phyloP scores from a whole-genome alignment of 64 coral and sea anemone genomes.

The Montipora cactus region DNA sequence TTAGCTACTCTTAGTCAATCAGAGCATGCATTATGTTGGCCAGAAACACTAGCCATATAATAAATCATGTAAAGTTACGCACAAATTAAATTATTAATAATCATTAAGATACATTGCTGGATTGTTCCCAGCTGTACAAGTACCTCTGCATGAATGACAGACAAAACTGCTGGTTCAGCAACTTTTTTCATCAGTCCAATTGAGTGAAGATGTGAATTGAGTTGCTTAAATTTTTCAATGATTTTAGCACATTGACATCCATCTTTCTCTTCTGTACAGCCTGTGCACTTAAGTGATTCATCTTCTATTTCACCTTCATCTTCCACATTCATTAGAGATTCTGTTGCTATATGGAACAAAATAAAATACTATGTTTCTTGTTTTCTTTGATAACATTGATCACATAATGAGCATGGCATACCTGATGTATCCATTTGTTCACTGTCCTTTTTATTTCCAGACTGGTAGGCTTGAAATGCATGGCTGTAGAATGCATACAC shows the following conservation, averaged over 20 bases:
- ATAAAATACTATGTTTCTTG: no score
- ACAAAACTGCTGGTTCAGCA: conserved; percentile 85
- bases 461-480: conserved; percentile 74
- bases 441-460: conserved; percentile 23
- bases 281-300: conserved; percentile 74
- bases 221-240: conserved; percentile 73
- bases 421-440: conserved; percentile 50
- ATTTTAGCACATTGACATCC: conserved; percentile 75
- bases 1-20: no score
- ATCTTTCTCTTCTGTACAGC: conserved; percentile 72
- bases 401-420: neutral
- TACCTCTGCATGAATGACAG: conserved; percentile 94
- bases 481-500: conserved; percentile 64
- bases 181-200: conserved; percentile 91
- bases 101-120: no score
- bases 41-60: no score
- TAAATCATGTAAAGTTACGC: no score
- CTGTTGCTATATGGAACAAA: neutral
- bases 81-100: no score
- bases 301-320: conserved; percentile 66
- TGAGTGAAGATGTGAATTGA: conserved; percentile 76
- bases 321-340: neutral
- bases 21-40: no score
- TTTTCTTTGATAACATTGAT: no score
- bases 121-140: neutral